Evolutionary conservation across 2,113 vertebrate genomes (phyloP).

Genomic region (Malurus elegans): DNA sequence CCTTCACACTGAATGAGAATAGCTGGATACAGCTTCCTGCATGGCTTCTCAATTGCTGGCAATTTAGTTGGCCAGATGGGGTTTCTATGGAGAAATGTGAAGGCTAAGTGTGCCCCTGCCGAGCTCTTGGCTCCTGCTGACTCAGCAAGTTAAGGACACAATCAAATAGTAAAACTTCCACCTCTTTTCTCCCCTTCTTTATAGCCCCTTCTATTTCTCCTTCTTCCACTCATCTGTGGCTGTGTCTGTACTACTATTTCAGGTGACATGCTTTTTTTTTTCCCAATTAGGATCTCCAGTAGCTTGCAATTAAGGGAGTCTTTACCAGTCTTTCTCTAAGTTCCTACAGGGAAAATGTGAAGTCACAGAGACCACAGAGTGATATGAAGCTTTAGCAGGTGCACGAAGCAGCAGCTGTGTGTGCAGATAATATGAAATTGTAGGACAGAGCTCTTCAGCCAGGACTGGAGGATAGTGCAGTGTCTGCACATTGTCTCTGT

Average conservation of each 20-base stretch:
- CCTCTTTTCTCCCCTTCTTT: slow-evolving; percentile 2
- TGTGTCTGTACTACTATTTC: neutral
- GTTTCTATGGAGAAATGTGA: slow-evolving; percentile 34
- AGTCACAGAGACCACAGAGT: neutral
- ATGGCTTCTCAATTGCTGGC: slow-evolving; percentile 45
- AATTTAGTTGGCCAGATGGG: slow-evolving; percentile 56
- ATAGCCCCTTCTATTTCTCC: neutral
- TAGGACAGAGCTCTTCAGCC: neutral
- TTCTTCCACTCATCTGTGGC: neutral
- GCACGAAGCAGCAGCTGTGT: neutral
- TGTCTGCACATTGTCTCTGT: slow-evolving; percentile 8
- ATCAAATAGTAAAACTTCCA: neutral
- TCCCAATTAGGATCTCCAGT: neutral
- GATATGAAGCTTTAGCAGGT: neutral
- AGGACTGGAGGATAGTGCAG: neutral
- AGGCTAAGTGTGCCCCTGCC: slow-evolving; percentile 43
- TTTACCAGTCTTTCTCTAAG: neutral
- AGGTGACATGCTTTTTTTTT: accelerated
- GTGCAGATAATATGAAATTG: neutral
- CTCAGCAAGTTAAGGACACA: slow-evolving; percentile 36
- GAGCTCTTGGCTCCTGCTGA: slow-evolving; percentile 40
- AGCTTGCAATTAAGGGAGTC: slow-evolving; percentile 6
- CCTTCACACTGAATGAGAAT: slow-evolving; percentile 58
- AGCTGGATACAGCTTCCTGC: slow-evolving; percentile 52
- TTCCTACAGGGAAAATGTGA: slow-evolving; percentile 8